Base-by-base conservation (phyloP, 2,888 invertebrate genomes). In the Thymelicus lineola region DNA sequence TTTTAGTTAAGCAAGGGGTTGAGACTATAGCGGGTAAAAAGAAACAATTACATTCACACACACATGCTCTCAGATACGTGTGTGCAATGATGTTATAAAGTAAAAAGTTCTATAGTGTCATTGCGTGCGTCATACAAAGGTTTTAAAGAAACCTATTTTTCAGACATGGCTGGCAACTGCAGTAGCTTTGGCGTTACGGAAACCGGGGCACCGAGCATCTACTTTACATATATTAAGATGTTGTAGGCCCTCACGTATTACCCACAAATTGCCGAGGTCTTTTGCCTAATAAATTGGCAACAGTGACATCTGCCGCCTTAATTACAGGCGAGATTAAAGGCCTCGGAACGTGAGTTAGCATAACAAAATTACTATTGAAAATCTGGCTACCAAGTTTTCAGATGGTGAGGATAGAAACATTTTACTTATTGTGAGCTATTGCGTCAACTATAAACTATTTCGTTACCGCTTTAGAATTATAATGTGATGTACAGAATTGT, bases 291-390 rank as follows among this genome's bases (percentile, higher is more conserved):
- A 82, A 79, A 82, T 80, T 79, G 77, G 76, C 73, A 75, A 73
- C 75, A 76, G 69, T 73, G 76, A 75, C 79, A 77, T 73, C 76
- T 75, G 75, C 67, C 72, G 76, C 75, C 75, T 76, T 81, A 82
- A 82, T 82, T 82, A 80, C 76, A 74, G 74, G 71, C 72, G 72
- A 78, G 79, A 79, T 80, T 81, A 79, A 77, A 79, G 74, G 75
- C 72, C 74, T 71, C 72, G 71, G 67, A 74, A 72, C 46, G 65
- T 65, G 55, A 45, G 55, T 57, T 57, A 35, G 65, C 65, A 38
- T 50, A 28, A 63, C 62, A 46, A 57, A 68, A 62, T 61, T 61
- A 61, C 61, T 68, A 62, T 68, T 48, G 68, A 63, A 63, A 69
- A 58, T 63, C 57, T 17, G 63, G 48, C 46, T 12, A 36, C 36